Percentiles rank a stretch among this genome's conserved stretches.
Conservation (phyloP, 1,140 invertebrate genomes). For the Formica exsecta region DNA sequence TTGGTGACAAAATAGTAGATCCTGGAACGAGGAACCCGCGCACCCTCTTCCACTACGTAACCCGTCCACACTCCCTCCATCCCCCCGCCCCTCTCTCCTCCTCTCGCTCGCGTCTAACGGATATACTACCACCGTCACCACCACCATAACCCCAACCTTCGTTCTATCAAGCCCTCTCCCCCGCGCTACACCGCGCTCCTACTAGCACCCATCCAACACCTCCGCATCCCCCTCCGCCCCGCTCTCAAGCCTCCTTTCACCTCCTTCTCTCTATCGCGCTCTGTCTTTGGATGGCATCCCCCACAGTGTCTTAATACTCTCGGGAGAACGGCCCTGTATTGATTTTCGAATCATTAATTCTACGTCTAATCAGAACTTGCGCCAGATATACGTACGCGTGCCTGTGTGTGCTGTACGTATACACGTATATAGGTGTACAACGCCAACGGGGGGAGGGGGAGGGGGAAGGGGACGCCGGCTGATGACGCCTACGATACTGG, state of each 20-base stretch:
- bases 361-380: constrained; percentile 85
- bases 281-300: constrained; percentile 70
- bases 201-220: constrained; percentile 62
- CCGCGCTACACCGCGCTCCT: constrained; percentile 57
- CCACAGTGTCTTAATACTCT: constrained; percentile 75
- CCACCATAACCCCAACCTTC: constrained; percentile 56
- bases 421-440: constrained; percentile 25
- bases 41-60: constrained; percentile 46
- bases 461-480: constrained; percentile 62
- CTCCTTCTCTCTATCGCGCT: constrained; percentile 62
- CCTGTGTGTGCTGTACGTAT: constrained; percentile 40
- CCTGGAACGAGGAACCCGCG: constrained; percentile 71
- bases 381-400: constrained; percentile 52
- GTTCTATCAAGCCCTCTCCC: constrained; percentile 45
- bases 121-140: constrained; percentile 68
- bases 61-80: constrained; percentile 3
- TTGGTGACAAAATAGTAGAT: constrained; percentile 85
- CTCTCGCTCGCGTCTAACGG: constrained; percentile 47
- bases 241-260: constrained; percentile 36
- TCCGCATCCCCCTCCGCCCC: constrained; percentile 1
- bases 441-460: constrained; percentile 51
- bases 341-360: constrained; percentile 87
- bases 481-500: constrained; percentile 42
- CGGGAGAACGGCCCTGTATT: constrained; percentile 81
- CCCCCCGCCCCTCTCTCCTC: not conserved